Conservation (phyloP, 2,797 vertebrate species). For the Novumbra hubbsi region DNA sequence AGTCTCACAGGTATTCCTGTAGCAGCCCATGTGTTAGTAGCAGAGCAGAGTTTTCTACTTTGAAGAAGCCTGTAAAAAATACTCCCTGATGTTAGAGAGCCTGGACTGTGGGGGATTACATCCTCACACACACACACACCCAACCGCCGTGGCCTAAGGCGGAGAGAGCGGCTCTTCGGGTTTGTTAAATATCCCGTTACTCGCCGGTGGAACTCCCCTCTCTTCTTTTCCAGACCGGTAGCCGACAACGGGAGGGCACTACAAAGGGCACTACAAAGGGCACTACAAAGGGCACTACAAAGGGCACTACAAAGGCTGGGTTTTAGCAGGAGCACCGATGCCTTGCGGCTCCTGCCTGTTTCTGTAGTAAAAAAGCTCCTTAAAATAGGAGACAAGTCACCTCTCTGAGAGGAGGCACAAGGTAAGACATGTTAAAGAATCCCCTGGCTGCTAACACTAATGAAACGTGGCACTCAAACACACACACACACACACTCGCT, state of each 20-base stretch:
- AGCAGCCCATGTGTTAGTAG: constrained; percentile 40
- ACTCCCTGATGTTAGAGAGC: constrained; percentile 43
- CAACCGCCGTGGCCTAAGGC: constrained; percentile 35
- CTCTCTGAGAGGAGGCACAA: constrained; percentile 23
- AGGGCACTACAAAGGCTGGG: constrained; percentile 57
- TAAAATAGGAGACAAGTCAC: constrained; percentile 22
- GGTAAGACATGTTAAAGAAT: constrained; percentile 29
- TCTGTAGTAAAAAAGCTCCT: constrained; percentile 49
- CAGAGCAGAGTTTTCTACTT: constrained; percentile 59
- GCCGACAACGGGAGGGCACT: constrained; percentile 44
- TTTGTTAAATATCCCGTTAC: constrained; percentile 59
- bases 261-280: no score
- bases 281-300: no score
- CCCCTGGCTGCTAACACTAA: constrained; percentile 6
- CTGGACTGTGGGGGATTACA: constrained; percentile 43
- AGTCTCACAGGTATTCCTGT: constrained; percentile 53
- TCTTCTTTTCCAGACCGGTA: constrained; percentile 38
- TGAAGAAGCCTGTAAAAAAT: constrained; percentile 47
- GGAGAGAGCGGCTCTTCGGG: constrained; percentile 22
- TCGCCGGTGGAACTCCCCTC: constrained; percentile 43
- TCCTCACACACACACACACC: constrained; percentile 22
- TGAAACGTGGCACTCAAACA: not conserved
- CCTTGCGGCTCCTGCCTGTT: constrained; percentile 26
- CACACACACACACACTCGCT: not conserved
- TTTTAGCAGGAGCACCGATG: constrained; percentile 34